Conservation (phyloP, 2,113 vertebrate genomes). For the Pao palembangensis region DNA sequence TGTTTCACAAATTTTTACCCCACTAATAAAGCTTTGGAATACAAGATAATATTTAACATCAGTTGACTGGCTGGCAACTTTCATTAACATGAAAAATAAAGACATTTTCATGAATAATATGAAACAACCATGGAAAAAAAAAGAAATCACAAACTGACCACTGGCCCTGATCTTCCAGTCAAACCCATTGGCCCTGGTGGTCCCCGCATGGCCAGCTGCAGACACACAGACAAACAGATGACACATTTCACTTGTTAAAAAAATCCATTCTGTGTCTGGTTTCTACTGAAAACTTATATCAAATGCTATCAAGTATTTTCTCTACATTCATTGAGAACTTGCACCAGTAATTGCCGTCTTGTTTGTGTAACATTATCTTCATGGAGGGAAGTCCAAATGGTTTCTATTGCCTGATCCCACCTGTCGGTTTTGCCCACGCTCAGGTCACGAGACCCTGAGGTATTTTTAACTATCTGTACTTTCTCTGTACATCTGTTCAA, state of each 20-base stretch:
- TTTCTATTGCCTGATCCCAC: slow-evolving; percentile 35
- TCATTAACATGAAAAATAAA: not conserved
- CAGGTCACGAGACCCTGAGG: slow-evolving; percentile 28
- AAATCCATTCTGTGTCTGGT: not conserved
- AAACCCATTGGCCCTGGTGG: slow-evolving; percentile 95
- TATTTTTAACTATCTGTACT: slow-evolving; percentile 68
- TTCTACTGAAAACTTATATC: too few relatives aligned
- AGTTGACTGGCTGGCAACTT: not conserved
- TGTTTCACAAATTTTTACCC: not conserved
- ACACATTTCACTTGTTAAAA: slow-evolving; percentile 11
- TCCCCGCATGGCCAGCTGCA: slow-evolving; percentile 94
- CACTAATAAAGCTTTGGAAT: too few relatives aligned
- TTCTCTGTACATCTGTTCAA: slow-evolving; percentile 58
- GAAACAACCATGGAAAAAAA: not conserved
- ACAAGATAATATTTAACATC: too few relatives aligned
- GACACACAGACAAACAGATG: slow-evolving; percentile 25
- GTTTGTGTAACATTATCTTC: not conserved
- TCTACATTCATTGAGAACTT: too few relatives aligned
- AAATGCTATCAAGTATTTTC: too few relatives aligned
- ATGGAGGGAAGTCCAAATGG: not conserved
- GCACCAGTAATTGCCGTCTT: too few relatives aligned
- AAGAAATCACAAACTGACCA: slow-evolving; percentile 79
- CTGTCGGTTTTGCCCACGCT: slow-evolving; percentile 59
- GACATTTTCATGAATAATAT: not conserved
- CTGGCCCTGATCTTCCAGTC: slow-evolving; percentile 94